phyloP scores from a whole-genome alignment of 2,888 invertebrate genomes.

The Lutraria lutraria region DNA sequence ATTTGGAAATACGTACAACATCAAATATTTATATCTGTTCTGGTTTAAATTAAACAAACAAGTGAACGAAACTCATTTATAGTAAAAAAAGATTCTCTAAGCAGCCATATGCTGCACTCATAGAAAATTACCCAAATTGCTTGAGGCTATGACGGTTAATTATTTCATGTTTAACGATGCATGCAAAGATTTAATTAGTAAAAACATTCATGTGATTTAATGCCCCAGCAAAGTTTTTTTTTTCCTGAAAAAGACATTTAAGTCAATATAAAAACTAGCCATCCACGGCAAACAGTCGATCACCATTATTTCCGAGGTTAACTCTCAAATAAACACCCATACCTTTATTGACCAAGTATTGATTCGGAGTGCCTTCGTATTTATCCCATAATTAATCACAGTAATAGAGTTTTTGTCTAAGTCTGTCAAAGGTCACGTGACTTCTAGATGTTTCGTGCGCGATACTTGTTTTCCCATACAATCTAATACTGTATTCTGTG shows the following conservation, averaged over 20 bases:
- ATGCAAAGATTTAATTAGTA: not conserved
- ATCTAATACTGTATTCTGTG: not conserved
- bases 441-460: not conserved
- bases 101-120: not conserved
- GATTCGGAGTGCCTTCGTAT: not conserved
- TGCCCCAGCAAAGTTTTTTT: not conserved
- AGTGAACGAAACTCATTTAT: too few species aligned
- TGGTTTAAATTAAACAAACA: too few species aligned
- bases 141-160: not conserved
- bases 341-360: not conserved
- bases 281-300: not conserved
- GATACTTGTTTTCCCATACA: not conserved
- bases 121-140: not conserved
- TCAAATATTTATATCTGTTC: too few species aligned
- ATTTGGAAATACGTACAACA: too few species aligned
- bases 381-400: not conserved
- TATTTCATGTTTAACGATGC: not conserved
- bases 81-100: not conserved
- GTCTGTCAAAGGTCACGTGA: not conserved
- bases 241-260: not conserved
- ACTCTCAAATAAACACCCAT: not conserved
- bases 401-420: slow-evolving; percentile 7
- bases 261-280: not conserved
- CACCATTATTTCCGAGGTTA: not conserved
- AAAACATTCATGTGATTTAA: not conserved